Evolutionary conservation across 2,113 vertebrate species (phyloP).

Genomic region (Leptocoma aspasia): DNA sequence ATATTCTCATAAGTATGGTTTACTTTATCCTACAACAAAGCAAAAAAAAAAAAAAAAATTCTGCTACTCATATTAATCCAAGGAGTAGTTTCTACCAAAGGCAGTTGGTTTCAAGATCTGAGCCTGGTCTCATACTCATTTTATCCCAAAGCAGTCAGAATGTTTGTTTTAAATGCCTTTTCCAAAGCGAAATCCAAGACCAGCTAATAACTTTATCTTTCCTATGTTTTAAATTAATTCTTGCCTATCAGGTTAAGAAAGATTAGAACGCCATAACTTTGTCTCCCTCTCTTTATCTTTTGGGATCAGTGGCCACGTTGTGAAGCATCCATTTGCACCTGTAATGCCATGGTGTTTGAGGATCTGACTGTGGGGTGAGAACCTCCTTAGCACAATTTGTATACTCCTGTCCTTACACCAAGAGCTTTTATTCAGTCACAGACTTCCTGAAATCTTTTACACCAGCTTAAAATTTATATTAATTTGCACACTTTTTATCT

Average conservation of each 20-base stretch:
- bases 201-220: neutral
- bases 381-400: accelerated
- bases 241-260: neutral
- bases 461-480: neutral
- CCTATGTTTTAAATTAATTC: neutral
- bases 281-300: neutral
- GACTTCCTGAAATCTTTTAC: neutral
- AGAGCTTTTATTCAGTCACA: neutral
- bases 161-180: neutral
- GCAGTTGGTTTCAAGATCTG: neutral
- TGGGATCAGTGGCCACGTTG: neutral
- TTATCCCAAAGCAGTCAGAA: neutral
- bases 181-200: neutral
- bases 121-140: neutral
- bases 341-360: neutral
- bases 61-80: neutral
- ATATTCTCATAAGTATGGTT: neutral
- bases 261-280: neutral
- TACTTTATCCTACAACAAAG: neutral
- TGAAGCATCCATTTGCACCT: neutral
- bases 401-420: neutral
- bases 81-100: neutral
- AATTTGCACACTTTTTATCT: neutral
- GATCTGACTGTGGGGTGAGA: neutral
- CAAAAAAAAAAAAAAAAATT: neutral